Evolutionary conservation across 2,888 invertebrate genomes (phyloP).

Genomic region (Nephrotoma flavescens): DNA sequence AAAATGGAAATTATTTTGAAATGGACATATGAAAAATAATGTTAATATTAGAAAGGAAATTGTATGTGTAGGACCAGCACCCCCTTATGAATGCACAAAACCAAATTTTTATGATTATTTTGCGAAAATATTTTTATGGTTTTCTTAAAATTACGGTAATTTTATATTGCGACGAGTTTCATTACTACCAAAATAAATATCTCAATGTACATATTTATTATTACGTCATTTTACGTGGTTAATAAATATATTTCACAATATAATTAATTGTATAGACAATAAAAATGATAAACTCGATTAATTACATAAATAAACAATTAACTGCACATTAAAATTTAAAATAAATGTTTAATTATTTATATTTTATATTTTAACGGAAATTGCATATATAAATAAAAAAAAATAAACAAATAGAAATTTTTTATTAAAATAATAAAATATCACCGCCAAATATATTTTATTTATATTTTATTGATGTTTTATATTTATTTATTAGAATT

Average conservation of each 20-base stretch:
- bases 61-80: background rate
- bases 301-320: background rate
- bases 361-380: background rate
- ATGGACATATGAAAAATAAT: background rate
- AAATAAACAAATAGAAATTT: background rate
- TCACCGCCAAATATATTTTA: background rate
- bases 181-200: background rate
- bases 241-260: background rate
- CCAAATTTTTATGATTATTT: background rate
- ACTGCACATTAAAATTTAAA: background rate
- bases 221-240: background rate
- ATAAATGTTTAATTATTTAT: background rate
- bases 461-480: background rate
- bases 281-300: background rate
- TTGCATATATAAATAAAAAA: background rate
- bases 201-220: background rate
- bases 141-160: too few relatives aligned
- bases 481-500: background rate
- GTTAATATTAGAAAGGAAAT: background rate
- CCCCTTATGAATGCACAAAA: background rate
- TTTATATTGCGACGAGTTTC: too few relatives aligned
- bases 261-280: background rate
- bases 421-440: background rate
- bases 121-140: background rate
- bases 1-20: background rate